Evolutionary conservation across 2,888 invertebrate species (phyloP).

Genomic region (Dione juno): DNA sequence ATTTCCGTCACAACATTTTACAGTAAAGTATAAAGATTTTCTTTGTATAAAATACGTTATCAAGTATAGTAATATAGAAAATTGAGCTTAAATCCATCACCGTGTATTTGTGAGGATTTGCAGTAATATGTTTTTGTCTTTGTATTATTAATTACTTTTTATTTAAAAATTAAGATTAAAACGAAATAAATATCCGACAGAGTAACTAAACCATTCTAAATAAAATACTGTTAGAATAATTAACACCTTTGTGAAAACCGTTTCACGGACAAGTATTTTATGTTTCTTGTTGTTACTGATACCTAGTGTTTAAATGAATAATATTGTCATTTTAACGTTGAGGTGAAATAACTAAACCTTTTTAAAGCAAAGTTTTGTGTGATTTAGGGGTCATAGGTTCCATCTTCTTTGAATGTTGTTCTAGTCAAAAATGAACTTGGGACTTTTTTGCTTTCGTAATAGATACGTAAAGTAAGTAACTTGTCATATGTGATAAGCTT

Average conservation of each 20-base stretch:
- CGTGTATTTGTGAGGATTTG: no score
- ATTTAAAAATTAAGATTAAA: neutral
- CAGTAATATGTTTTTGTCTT: no score
- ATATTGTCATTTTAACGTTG: neutral
- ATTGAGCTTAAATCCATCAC: no score
- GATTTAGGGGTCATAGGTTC: neutral
- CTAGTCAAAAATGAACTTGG: neutral
- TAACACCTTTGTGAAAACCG: slow-evolving; percentile 5
- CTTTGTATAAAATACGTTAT: no score
- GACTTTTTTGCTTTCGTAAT: neutral
- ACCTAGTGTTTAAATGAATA: neutral
- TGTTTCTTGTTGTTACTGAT: neutral
- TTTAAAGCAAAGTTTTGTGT: neutral
- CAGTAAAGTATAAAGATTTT: no score
- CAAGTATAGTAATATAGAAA: no score
- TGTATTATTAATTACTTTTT: neutral
- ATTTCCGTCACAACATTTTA: no score
- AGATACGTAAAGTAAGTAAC: neutral
- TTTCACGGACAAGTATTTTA: neutral
- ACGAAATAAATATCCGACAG: neutral
- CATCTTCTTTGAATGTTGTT: neutral
- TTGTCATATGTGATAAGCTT: slow-evolving; percentile 6
- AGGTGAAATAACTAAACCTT: neutral
- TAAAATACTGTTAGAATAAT: slow-evolving; percentile 11
- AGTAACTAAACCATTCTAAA: neutral